Percentiles rank a stretch among this genome's conserved stretches.
phyloP scores from a whole-genome alignment of 2,797 vertebrate species.

The Sebastes kiyomatsui region DNA sequence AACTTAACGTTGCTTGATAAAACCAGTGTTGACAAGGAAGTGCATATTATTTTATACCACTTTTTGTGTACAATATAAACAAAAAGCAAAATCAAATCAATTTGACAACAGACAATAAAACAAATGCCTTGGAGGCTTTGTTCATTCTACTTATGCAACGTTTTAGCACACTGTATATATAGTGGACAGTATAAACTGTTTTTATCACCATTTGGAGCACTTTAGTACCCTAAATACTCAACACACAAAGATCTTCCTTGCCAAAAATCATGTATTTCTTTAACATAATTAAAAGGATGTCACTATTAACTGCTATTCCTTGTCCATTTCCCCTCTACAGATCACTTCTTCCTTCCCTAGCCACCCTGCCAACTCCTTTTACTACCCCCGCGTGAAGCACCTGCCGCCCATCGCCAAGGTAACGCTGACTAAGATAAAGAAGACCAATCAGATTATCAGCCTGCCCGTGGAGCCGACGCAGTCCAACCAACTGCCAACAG shows the following conservation, averaged over 20 bases:
- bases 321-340: conserved; percentile 70
- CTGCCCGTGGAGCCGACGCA: conserved; percentile 82
- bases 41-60: background rate
- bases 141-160: background rate
- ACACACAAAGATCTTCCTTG: background rate
- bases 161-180: background rate
- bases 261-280: background rate
- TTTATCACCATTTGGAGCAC: background rate
- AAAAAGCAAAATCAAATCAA: background rate
- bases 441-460: conserved; percentile 84
- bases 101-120: background rate
- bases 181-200: background rate
- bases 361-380: conserved; percentile 98
- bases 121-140: background rate
- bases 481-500: conserved; percentile 83
- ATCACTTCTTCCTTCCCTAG: conserved; percentile 94
- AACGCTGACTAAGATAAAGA: conserved; percentile 87
- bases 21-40: background rate
- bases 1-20: background rate
- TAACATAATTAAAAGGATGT: background rate
- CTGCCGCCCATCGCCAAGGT: conserved; percentile 94
- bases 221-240: background rate
- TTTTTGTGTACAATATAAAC: background rate
- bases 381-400: conserved; percentile 92
- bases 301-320: background rate